Evolutionary conservation across 2,888 invertebrate genomes (phyloP).

Genomic region (Drosophila nr. perissopoda): DNA sequence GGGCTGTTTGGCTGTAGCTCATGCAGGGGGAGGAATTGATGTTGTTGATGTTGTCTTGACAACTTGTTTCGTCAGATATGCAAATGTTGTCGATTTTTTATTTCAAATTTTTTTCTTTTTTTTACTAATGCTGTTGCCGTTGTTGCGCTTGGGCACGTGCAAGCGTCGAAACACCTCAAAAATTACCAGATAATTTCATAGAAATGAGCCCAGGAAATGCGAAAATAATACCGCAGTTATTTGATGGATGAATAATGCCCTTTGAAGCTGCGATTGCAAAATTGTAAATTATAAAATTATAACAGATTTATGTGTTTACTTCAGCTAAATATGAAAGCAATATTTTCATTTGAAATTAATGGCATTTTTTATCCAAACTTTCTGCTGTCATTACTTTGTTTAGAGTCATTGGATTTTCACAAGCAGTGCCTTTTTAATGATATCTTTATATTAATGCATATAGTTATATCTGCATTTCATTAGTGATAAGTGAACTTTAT

Average conservation of each 20-base stretch:
- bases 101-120: slow-evolving; percentile 6
- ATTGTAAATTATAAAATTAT: not conserved
- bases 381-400: not conserved
- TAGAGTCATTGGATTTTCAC: not conserved
- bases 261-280: slow-evolving; percentile 11
- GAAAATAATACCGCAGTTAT: slow-evolving; percentile 44
- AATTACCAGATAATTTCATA: slow-evolving; percentile 53
- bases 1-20: not conserved
- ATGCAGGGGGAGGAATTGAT: not conserved
- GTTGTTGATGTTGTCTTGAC: slow-evolving; percentile 65
- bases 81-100: slow-evolving; percentile 61
- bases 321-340: not conserved
- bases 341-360: not conserved
- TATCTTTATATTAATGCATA: not conserved
- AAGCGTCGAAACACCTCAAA: slow-evolving; percentile 50
- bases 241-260: slow-evolving; percentile 12
- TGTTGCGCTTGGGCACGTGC: slow-evolving; percentile 53
- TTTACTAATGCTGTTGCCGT: slow-evolving; percentile 32
- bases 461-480: not conserved
- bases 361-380: not conserved
- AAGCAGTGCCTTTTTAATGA: not conserved
- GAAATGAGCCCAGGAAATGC: slow-evolving; percentile 57
- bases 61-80: slow-evolving; percentile 78
- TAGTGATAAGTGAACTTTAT: not conserved
- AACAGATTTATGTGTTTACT: not conserved